Evolutionary conservation across 2,888 invertebrate genomes (phyloP).

Genomic region (Lasioglossum vierecki): DNA sequence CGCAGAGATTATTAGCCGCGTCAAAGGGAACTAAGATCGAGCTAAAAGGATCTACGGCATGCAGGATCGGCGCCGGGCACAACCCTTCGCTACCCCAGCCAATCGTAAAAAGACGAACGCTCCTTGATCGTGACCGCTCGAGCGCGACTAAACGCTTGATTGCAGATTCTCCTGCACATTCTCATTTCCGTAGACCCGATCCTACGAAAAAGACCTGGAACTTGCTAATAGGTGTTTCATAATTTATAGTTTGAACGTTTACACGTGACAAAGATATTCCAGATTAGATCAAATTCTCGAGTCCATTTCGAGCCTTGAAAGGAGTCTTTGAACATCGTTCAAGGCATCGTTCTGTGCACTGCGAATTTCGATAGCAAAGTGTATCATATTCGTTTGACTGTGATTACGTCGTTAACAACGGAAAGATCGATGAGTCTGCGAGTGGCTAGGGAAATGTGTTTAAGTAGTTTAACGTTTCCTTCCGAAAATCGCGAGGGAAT

Average conservation of each 20-base stretch:
- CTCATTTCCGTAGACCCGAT: not conserved
- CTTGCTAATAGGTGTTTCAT: not conserved
- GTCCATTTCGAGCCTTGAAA: not conserved
- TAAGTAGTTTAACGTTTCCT: not conserved
- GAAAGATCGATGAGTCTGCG: not conserved
- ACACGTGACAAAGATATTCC: not conserved
- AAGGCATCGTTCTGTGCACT: not conserved
- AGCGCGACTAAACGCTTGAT: not conserved
- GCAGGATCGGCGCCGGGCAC: not conserved
- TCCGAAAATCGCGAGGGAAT: not conserved
- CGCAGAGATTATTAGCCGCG: slow-evolving; percentile 32
- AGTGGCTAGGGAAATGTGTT: not conserved
- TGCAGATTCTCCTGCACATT: not conserved
- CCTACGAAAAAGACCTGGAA: not conserved
- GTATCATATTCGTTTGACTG: not conserved
- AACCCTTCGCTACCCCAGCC: not conserved
- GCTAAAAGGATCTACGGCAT: slow-evolving; percentile 1
- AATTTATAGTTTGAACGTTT: not conserved
- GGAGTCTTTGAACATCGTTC: not conserved
- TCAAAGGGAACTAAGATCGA: slow-evolving; percentile 36
- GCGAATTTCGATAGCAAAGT: not conserved
- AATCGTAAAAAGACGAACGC: slow-evolving; percentile 1
- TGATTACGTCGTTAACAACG: not conserved
- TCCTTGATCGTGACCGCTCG: not conserved
- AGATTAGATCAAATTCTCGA: not conserved